A percentile compares a stretch with the other conserved stretches of the same genome.
Conservation (phyloP, 2,113 vertebrate species). For the Neoarius graeffei region DNA sequence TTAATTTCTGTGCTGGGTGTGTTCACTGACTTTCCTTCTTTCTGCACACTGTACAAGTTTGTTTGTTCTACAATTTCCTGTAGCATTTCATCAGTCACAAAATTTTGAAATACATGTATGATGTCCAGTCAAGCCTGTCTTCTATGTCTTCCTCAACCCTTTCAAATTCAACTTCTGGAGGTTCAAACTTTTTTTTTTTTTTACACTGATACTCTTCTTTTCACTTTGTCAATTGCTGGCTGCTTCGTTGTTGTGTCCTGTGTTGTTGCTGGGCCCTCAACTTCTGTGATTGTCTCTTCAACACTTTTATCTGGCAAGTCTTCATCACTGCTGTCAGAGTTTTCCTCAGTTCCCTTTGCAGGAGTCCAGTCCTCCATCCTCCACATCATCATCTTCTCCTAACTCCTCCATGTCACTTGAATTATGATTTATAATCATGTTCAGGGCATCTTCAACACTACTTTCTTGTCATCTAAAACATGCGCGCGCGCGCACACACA, state of each 20-base stretch:
- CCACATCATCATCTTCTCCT: conserved; percentile 3
- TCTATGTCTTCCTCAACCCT: background rate
- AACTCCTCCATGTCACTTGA: conserved; percentile 29
- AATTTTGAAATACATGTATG: conserved; percentile 36
- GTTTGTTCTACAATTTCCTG: conserved; percentile 38
- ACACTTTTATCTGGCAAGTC: background rate
- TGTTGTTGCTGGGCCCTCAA: background rate
- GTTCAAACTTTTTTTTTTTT: background rate
- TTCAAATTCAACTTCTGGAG: background rate
- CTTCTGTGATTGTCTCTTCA: background rate
- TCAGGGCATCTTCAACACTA: background rate
- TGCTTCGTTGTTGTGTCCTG: background rate
- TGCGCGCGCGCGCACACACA: background rate
- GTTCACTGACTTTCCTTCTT: conserved; percentile 41
- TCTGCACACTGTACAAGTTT: conserved; percentile 44
- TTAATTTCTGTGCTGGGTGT: conserved; percentile 47
- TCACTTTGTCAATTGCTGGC: background rate
- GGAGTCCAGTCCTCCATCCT: conserved; percentile 26
- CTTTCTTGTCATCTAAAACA: background rate
- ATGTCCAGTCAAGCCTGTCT: no score
- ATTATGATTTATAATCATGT: conserved; percentile 25
- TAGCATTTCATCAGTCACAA: conserved; percentile 44
- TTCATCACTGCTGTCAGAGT: conserved; percentile 19
- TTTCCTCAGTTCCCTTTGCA: background rate
- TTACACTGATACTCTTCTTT: background rate